These are phyloP conservation scores for Brachionus angularis DNA, from an alignment of 1,140 invertebrate species.

Conservation along the genomic window DNA sequence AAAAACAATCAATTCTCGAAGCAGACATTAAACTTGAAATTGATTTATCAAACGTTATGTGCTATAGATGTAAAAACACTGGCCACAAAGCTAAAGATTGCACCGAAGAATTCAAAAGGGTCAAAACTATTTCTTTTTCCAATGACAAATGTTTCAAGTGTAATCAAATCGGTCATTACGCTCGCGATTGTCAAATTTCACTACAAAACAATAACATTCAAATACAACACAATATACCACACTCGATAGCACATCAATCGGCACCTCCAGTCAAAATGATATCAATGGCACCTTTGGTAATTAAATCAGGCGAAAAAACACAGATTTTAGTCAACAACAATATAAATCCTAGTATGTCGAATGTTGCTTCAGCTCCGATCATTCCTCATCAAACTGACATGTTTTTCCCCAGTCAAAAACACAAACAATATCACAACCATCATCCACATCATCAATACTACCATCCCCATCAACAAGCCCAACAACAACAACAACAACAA, in stretches of 20 bases:
- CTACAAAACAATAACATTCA: background rate
- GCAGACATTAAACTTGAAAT: constrained; percentile 3
- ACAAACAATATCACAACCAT: background rate
- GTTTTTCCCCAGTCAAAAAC: too few relatives aligned
- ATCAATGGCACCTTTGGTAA: background rate
- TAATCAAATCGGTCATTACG: background rate
- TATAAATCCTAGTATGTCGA: background rate
- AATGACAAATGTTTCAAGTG: constrained; percentile 23
- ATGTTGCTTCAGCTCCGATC: background rate
- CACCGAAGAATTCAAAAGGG: background rate
- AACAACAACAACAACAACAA: background rate
- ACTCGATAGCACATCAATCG: background rate
- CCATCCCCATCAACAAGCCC: background rate
- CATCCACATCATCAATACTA: background rate
- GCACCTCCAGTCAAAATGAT: constrained; percentile 26
- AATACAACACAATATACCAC: constrained; percentile 2
- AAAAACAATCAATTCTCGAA: constrained; percentile 45
- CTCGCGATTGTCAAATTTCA: constrained; percentile 1
- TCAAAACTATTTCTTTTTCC: background rate
- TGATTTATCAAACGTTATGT: background rate
- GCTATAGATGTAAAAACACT: constrained; percentile 2
- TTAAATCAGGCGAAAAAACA: constrained; percentile 31
- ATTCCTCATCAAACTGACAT: background rate
- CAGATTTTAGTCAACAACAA: constrained; percentile 14
- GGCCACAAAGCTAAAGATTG: constrained; percentile 42